Percentiles rank a stretch among this genome's conserved stretches.
Evolutionary conservation across 2,888 invertebrate species (phyloP).

Genomic region (Torymus auratus): DNA sequence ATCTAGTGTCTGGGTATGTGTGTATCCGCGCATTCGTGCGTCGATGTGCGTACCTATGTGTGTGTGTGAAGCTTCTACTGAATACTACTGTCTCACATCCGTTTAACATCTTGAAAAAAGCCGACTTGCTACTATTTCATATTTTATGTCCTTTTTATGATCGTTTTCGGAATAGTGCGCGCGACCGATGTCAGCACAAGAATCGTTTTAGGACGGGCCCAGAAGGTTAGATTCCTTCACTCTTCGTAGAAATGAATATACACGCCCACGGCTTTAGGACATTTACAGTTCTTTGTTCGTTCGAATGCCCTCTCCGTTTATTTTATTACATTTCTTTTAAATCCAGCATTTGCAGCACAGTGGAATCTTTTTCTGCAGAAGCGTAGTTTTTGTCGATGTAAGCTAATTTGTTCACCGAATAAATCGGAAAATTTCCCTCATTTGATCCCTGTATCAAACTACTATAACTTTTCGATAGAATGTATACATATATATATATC

Average conservation of each 20-base stretch:
- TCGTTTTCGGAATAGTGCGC: conserved; percentile 61
- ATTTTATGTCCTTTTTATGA: conserved; percentile 67
- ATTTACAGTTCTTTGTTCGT: conserved; percentile 29
- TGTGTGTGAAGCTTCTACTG: conserved; percentile 30
- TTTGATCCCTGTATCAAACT: too few relatives aligned
- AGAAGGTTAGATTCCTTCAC: conserved; percentile 23
- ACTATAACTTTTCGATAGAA: too few relatives aligned
- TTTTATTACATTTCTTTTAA: too few relatives aligned
- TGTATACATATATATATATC: too few relatives aligned
- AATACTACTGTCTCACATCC: conserved; percentile 31
- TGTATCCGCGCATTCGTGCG: too few relatives aligned
- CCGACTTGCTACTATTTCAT: conserved; percentile 64
- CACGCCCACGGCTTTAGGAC: conserved; percentile 39
- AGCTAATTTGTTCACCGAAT: too few relatives aligned
- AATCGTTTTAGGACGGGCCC: conserved; percentile 14
- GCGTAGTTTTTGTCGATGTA: too few relatives aligned
- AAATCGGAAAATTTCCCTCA: too few relatives aligned
- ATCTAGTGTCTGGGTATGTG: too few relatives aligned
- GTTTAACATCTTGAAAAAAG: conserved; percentile 44
- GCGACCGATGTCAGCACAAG: conserved; percentile 1
- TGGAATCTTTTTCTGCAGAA: too few relatives aligned
- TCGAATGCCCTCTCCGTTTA: neutral
- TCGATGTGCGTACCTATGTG: neutral
- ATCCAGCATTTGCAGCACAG: too few relatives aligned
- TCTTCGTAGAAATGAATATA: conserved; percentile 48